Conservation (phyloP, 2,113 vertebrate genomes). For the Plestiodon gilberti region DNA sequence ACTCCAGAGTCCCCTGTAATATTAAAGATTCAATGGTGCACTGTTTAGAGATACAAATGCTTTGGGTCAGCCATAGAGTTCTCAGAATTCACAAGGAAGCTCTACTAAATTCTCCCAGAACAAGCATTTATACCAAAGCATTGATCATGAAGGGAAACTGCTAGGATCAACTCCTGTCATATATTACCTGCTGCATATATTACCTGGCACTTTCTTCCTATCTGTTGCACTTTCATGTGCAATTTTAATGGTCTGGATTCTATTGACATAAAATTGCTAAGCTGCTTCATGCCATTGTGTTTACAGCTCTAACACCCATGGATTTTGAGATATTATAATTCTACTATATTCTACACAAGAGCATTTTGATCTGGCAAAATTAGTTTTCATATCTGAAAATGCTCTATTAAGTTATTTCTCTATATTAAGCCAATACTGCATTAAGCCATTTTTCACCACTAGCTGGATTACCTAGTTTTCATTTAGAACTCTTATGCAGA, state of each 20-base stretch:
- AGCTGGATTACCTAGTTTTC: conserved; percentile 13
- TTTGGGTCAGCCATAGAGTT: background rate
- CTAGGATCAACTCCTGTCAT: background rate
- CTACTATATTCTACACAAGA: conserved; percentile 1
- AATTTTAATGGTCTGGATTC: background rate
- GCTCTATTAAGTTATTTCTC: conserved; percentile 8
- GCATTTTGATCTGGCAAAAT: background rate
- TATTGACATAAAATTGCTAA: background rate
- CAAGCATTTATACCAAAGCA: background rate
- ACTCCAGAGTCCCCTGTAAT: background rate
- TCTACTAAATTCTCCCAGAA: background rate
- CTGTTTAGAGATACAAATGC: background rate
- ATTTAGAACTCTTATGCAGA: conserved; percentile 13
- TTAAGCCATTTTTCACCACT: background rate
- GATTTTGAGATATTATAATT: background rate
- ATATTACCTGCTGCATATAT: background rate
- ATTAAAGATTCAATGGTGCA: background rate
- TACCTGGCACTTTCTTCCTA: no score
- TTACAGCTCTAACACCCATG: conserved; percentile 1
- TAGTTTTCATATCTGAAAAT: background rate
- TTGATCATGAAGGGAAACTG: background rate
- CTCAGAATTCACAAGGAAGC: background rate
- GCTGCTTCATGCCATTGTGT: background rate
- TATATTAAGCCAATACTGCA: background rate
- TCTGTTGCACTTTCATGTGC: background rate